phyloP scores from a whole-genome alignment of 2,797 vertebrate species.

The Malurus leucopterus region DNA sequence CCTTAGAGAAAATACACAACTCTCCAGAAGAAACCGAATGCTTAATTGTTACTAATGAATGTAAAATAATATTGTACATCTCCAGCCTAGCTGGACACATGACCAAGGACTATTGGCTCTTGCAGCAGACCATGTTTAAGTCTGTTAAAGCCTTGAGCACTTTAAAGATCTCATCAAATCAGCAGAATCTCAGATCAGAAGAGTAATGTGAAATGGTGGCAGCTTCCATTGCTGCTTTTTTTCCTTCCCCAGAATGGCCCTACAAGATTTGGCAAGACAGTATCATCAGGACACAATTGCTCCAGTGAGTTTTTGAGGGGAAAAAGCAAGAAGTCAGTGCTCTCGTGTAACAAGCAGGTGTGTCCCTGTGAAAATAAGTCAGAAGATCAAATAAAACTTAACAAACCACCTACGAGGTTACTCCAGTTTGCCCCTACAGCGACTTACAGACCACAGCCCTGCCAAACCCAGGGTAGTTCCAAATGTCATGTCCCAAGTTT shows the following conservation, averaged over 20 bases:
- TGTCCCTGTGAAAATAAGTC: background rate
- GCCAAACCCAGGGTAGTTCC: background rate
- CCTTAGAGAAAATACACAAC: background rate
- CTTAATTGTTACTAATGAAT: background rate
- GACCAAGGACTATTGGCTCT: background rate
- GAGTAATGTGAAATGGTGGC: background rate
- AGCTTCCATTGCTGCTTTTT: constrained; percentile 3
- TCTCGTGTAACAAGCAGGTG: constrained; percentile 1
- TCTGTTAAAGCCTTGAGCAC: background rate
- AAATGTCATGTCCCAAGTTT: background rate
- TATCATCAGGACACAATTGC: background rate
- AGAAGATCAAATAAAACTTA: constrained; percentile 33
- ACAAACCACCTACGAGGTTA: constrained; percentile 37
- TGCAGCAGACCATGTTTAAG: constrained; percentile 9
- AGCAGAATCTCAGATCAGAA: constrained; percentile 6
- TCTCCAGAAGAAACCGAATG: background rate
- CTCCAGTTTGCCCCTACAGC: background rate
- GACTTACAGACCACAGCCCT: background rate
- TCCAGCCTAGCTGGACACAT: background rate
- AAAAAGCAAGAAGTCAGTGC: background rate
- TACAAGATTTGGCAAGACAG: background rate
- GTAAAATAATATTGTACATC: background rate
- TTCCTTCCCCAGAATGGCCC: background rate
- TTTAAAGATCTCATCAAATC: constrained; percentile 22
- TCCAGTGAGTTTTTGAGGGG: constrained; percentile 29